Base-by-base conservation (phyloP, 2,888 invertebrate species). In the Achlya flavicornis region DNA sequence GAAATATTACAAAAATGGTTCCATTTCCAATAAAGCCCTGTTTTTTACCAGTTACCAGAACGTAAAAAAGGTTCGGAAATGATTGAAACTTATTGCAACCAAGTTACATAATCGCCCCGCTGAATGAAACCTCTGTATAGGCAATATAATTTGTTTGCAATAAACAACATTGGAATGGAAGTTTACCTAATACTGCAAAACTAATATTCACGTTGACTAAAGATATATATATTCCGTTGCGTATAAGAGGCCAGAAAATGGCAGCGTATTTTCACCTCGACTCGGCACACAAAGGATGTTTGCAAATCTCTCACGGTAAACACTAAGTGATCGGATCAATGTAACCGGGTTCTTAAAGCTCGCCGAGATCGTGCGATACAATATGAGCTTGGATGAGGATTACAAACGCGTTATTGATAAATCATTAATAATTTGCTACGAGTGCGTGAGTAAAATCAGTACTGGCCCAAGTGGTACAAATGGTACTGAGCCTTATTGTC, bases 301-400 rank as follows among this genome's bases (percentile, higher is more conserved):
- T 85, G 84, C 84, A 84, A 87, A 86, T 86, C 85, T 84, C 79
- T 77, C 74, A 77, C 77, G 76, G 81, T 81, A 86, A 86, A 86
- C 85, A 86, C 75, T 76, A 79, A 81, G 78, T 85, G 83, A 85
- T 83, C 83, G 81, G 83, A 86, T 87, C 82, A 78, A 68, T 75
- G 77, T 78, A 76, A 77, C 79, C 76, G 71, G 71, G 73, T 72
- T 75, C 73, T 79, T 66, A 73, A 63, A 74, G 68, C 66, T 69
- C 64, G 66, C 65, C 64, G 58, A 66, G 63, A 70, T 70, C 63
- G 66, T 53, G 60, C 53, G 61, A 64, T 60, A 66, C 58, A 62
- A 62, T 64, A 48, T 66, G 65, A 70, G 58, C 41, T 53, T 63
- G 57, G 41, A 63, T 60, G 41, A 43, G 60, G 60, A 60, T 60